Evolutionary conservation across 2,797 vertebrate genomes (phyloP).

Genomic region (Rachycentron canadum): DNA sequence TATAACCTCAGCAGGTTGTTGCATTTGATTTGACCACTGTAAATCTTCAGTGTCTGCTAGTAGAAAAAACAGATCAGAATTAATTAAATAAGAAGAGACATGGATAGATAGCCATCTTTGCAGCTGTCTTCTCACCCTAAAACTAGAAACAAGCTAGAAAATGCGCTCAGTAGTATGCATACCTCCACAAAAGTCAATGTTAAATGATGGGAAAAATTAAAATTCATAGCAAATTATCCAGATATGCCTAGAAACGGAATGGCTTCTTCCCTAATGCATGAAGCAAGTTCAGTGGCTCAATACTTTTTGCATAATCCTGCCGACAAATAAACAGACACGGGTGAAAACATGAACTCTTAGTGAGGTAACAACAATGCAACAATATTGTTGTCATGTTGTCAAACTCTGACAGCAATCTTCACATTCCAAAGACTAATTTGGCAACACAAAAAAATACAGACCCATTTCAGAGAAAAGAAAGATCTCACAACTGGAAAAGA

Average conservation of each 20-base stretch:
- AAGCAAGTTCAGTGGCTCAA: too few relatives aligned
- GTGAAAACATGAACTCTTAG: neutral
- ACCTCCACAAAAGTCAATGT: too few relatives aligned
- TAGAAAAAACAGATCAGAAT: neutral
- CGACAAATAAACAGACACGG: neutral
- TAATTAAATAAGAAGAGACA: neutral
- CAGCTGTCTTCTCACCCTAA: neutral
- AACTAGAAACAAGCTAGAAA: neutral
- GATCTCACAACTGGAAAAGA: neutral
- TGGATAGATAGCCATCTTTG: neutral
- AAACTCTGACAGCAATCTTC: neutral
- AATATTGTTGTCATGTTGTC: neutral
- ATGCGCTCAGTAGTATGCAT: too few relatives aligned
- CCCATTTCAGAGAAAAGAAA: neutral
- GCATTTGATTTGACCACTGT: neutral
- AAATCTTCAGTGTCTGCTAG: neutral
- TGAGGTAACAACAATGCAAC: neutral
- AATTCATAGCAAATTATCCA: too few relatives aligned
- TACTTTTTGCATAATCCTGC: neutral
- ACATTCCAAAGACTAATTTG: neutral
- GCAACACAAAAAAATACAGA: slow-evolving; percentile 9
- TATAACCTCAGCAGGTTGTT: neutral
- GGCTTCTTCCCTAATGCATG: too few relatives aligned
- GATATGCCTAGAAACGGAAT: too few relatives aligned
- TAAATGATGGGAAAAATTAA: too few relatives aligned